phyloP scores from a whole-genome alignment of 1,140 invertebrate genomes.

The Solenopsis invicta region DNA sequence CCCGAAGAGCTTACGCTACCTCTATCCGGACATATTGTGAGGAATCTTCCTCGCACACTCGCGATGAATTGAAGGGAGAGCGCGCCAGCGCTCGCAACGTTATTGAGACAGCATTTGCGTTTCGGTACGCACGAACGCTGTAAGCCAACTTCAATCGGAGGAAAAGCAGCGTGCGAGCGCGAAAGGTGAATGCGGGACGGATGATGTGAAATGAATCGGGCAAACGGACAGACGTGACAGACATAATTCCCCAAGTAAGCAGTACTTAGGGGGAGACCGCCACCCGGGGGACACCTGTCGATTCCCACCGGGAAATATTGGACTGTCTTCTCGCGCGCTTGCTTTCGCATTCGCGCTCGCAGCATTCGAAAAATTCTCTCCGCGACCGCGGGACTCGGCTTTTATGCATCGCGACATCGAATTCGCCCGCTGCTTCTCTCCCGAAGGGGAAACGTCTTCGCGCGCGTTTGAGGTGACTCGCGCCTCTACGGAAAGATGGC shows the following conservation, averaged over 20 bases:
- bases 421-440: not conserved
- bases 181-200: conserved; percentile 72
- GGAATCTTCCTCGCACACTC: conserved; percentile 26
- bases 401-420: conserved; percentile 24
- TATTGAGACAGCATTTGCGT: conserved; percentile 73
- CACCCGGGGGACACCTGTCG: conserved; percentile 81
- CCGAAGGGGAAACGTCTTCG: not conserved
- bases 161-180: conserved; percentile 61
- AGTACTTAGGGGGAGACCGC: conserved; percentile 78
- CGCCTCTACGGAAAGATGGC: not conserved
- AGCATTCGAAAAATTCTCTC: conserved; percentile 42
- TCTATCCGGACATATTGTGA: conserved; percentile 42
- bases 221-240: conserved; percentile 84
- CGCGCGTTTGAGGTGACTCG: not conserved
- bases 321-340: conserved; percentile 68
- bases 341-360: conserved; percentile 8
- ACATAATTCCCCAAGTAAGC: conserved; percentile 84
- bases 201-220: conserved; percentile 82
- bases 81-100: conserved; percentile 32
- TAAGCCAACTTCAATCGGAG: conserved; percentile 77
- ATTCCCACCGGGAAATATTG: conserved; percentile 82
- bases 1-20: conserved; percentile 26
- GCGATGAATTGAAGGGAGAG: conserved; percentile 59
- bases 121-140: conserved; percentile 72
- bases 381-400: not conserved